Percentiles rank a stretch among this genome's conserved stretches.
phyloP scores from a whole-genome alignment of 2,797 vertebrate genomes.

The Taeniopygia guttata region DNA sequence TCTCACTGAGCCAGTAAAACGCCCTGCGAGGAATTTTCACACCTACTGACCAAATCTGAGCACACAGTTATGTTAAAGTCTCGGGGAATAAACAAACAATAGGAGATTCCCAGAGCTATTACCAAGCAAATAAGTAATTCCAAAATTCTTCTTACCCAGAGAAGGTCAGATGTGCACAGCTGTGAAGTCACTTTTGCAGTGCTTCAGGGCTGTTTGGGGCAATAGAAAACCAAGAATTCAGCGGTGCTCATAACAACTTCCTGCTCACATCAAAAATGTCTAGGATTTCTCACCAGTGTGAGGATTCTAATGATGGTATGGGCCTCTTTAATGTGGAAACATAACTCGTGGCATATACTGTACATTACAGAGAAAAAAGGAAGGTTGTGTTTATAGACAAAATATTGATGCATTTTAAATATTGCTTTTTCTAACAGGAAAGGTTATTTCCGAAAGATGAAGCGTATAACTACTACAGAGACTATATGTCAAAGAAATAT shows the following conservation, averaged over 20 bases:
- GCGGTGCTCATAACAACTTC: not conserved
- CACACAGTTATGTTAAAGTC: conserved; percentile 1
- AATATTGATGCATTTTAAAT: not conserved
- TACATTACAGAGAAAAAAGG: not conserved
- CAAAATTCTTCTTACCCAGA: not conserved
- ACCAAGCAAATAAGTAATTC: conserved; percentile 30
- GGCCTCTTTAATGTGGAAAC: not conserved
- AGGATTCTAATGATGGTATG: not conserved
- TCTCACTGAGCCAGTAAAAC: not conserved
- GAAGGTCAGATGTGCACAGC: not conserved
- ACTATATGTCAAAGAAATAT: not conserved
- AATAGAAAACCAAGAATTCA: not conserved
- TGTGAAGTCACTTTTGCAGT: not conserved
- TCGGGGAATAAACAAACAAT: conserved; percentile 23
- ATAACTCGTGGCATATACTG: not conserved
- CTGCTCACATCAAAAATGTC: not conserved
- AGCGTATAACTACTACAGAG: not conserved
- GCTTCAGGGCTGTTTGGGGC: not conserved
- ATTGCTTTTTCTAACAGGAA: not conserved
- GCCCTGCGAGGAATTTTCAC: conserved; percentile 45
- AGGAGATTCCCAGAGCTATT: conserved; percentile 41
- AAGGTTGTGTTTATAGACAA: not conserved
- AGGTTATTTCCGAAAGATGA: not conserved
- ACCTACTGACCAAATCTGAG: conserved; percentile 7
- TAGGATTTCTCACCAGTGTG: not conserved